These are phyloP conservation scores for Fopius arisanus DNA, from an alignment of 1,140 invertebrate genomes.

Conservation along the genomic window DNA sequence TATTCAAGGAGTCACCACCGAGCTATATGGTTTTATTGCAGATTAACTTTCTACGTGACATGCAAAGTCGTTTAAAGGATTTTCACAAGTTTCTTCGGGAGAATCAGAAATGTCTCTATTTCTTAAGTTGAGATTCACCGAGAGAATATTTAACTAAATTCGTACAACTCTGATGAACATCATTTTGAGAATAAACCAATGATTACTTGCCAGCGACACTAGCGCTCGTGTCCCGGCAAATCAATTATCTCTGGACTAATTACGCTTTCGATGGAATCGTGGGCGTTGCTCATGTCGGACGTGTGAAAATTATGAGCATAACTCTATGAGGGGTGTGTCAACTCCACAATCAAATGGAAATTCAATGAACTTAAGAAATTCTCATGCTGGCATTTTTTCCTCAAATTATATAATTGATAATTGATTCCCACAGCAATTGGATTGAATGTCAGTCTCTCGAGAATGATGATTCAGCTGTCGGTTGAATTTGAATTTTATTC, in stretches of 20 bases:
- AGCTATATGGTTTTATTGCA: neutral
- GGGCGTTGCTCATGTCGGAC: slow-evolving; percentile 26
- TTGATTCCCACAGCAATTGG: too few relatives aligned
- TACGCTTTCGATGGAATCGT: slow-evolving; percentile 26
- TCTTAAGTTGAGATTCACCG: neutral
- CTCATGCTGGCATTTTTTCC: too few relatives aligned
- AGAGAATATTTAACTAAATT: neutral
- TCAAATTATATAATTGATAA: too few relatives aligned
- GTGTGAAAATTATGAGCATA: slow-evolving; percentile 27
- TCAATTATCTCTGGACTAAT: slow-evolving; percentile 33
- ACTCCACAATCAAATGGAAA: too few relatives aligned
- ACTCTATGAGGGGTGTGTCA: too few relatives aligned
- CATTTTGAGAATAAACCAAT: neutral
- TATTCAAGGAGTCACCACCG: too few relatives aligned
- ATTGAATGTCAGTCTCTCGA: too few relatives aligned
- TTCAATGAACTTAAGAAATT: too few relatives aligned
- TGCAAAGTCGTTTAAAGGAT: neutral
- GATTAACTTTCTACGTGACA: slow-evolving; percentile 5
- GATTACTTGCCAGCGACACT: neutral
- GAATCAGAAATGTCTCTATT: neutral
- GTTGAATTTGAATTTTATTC: too few relatives aligned
- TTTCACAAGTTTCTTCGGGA: neutral
- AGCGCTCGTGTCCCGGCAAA: slow-evolving; percentile 12
- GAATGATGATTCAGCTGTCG: too few relatives aligned
- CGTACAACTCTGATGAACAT: too few relatives aligned